A percentile compares a stretch with the other conserved stretches of the same genome.
These are phyloP conservation scores for Danaus chrysippus DNA, from an alignment of 2,888 invertebrate genomes.

Conservation along the genomic window DNA sequence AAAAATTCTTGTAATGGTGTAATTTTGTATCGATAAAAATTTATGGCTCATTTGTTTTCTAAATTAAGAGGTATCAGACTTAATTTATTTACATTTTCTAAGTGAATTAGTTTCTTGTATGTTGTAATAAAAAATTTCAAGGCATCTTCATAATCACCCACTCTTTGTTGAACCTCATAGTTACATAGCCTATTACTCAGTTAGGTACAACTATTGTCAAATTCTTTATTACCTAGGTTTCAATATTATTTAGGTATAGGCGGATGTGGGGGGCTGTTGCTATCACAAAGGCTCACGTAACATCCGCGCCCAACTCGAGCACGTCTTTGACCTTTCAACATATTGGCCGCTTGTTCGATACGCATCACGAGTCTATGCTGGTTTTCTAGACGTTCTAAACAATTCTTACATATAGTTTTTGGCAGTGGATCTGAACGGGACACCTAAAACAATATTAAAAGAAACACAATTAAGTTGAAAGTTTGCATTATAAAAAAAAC, in stretches of 20 bases:
- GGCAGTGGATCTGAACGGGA: slow-evolving; percentile 83
- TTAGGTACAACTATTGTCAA: neutral
- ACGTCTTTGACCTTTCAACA: slow-evolving; percentile 59
- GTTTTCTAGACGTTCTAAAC: slow-evolving; percentile 78
- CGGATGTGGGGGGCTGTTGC: slow-evolving; percentile 41
- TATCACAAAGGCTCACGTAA: slow-evolving; percentile 45
- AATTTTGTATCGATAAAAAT: no score
- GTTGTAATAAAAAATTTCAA: neutral
- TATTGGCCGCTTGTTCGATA: slow-evolving; percentile 66
- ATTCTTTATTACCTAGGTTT: neutral
- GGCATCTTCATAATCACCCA: no score
- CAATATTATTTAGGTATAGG: slow-evolving; percentile 31
- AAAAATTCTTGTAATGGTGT: no score
- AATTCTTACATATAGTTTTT: slow-evolving; percentile 83
- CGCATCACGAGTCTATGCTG: slow-evolving; percentile 75
- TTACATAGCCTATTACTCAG: slow-evolving; percentile 2
- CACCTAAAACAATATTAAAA: slow-evolving; percentile 64
- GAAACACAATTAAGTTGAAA: slow-evolving; percentile 9
- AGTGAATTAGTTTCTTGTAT: no score
- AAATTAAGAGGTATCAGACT: no score
- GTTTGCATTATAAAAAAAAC: neutral
- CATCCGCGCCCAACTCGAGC: slow-evolving; percentile 42
- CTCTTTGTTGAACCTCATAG: neutral
- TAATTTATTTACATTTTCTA: no score
- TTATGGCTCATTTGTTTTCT: no score